Evolutionary conservation across 2,797 vertebrate genomes (phyloP), one percentile per base, ranked within the genome.

Genomic region (Pampus argenteus): DNA sequence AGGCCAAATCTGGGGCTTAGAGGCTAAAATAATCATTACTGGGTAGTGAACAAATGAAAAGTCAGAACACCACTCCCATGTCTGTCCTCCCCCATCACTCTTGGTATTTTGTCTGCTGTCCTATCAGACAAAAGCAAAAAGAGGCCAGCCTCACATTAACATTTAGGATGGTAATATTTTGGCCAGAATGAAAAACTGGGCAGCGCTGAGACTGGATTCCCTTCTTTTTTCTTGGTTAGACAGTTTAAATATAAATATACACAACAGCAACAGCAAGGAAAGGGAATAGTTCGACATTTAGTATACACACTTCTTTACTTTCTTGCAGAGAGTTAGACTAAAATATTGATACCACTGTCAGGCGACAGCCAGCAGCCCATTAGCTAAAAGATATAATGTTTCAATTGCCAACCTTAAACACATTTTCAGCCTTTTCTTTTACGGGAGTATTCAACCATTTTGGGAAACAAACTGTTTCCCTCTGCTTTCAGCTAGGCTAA

Each of bases 1-100:
- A 88, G 87, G 88, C 90, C 91, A 94, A 94, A 93, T 93, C 89
- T 92, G 88, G 58, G 76, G 87, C 89, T 93, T 92, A 91, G 88
- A 85, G 86, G 87, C 86, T 87, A 75, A 89, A 92, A 92, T 93
- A 92, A 92, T 94, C 89, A 92, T 93, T 89, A 92, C 86, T 89
- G 84, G 85, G 85, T 86, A 85, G 77, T 38, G 26, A 86, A 88
- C 84, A 91, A 89, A 91, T 91, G 83, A 90, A 90, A 90, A 89
- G 88, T 88, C 88, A 90, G 63, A 87, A 81, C 74, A 79, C 66
- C 55, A 79, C 87, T 90, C 72, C 76, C 81, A 65, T 76, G 77
- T 70, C 71, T 40, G 61, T 58, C 66, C 74, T 49, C 68, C 38
- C 85, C 79, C 9, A 26, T 51, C 71, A 72, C 64, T 31, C 74